Evolutionary conservation across 1,140 invertebrate genomes (phyloP), one percentile per base, ranked within the genome.

Genomic region (Paraescarpia echinospica): DNA sequence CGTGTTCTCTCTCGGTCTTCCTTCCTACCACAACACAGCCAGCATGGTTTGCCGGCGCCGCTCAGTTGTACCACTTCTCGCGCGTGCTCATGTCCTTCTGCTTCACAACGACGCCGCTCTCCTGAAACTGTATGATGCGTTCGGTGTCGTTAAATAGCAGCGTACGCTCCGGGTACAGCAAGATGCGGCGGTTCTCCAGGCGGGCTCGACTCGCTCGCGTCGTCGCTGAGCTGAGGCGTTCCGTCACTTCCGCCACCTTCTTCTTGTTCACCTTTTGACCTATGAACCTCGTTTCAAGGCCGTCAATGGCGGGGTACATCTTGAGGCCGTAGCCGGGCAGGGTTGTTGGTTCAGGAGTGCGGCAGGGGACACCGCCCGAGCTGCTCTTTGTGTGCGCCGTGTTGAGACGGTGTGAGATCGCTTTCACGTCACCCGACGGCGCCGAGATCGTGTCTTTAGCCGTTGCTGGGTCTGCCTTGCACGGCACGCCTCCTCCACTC

Each of bases 61-160:
- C 22, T 77, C 59, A 77, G 59, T 77, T 91, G 41, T 91, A 91
- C 91, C 91, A 91, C 48, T 91, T 91, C 48, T 91, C 91, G 14
- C 91, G 34, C 14, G 34, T 22, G 33, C 33, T 33, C 35, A 91
- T 33, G 33, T 34, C 91, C 34, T 48, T 91, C 48, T 91, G 91
- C 48, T 59, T 91, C 12, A 33, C 48, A 12, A 91, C 33, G 33
- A 48, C 41, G 34, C 91, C 91, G 12, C 12, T 41, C 48, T 91
- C 34, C 33, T 91, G 41, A 31, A 41, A 91, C 34, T 91, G 34
- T 1, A 22, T 22, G 34, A 91, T 91, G 9, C 41, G 9, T 12
- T 59, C 48, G 6, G 41, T 48, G 91, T 59, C 34, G 48, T 91
- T 91, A 12, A 41, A 33, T 34, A 91, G 8, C 48, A 91, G 34